phyloP scores from a whole-genome alignment of 2,888 invertebrate species.

The Crematogaster levior region DNA sequence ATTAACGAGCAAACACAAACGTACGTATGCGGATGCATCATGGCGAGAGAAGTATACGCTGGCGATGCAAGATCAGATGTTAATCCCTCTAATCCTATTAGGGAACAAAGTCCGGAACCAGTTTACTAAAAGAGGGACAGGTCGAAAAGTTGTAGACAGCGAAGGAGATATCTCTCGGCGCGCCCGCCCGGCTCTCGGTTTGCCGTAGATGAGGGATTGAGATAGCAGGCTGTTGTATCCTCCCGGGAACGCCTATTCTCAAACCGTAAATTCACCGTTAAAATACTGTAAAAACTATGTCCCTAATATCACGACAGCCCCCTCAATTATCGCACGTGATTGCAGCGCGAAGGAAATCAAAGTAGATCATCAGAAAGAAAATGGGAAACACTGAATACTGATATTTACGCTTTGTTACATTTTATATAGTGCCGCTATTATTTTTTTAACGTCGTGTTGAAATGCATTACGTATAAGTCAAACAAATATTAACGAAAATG shows the following conservation, averaged over 20 bases:
- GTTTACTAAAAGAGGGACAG: slow-evolving; percentile 73
- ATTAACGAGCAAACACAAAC: slow-evolving; percentile 41
- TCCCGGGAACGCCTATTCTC: slow-evolving; percentile 28
- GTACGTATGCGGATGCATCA: neutral
- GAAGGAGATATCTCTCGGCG: slow-evolving; percentile 37
- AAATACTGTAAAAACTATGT: slow-evolving; percentile 7
- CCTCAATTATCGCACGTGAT: slow-evolving; percentile 16
- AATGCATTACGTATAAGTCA: neutral
- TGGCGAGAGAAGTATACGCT: neutral
- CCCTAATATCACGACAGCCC: neutral
- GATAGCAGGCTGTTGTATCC: slow-evolving; percentile 29
- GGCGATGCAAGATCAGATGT: slow-evolving; percentile 66
- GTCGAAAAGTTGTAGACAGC: slow-evolving; percentile 73
- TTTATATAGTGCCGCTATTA: neutral
- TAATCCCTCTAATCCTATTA: slow-evolving; percentile 80
- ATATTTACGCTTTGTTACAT: neutral
- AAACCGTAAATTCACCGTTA: slow-evolving; percentile 30
- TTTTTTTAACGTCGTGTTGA: neutral
- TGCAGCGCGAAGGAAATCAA: neutral
- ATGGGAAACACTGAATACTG: neutral
- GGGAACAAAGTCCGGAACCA: slow-evolving; percentile 75
- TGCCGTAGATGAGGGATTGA: slow-evolving; percentile 55
- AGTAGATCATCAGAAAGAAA: neutral
- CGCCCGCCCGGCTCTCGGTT: slow-evolving; percentile 30
- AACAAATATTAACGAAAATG: neutral